Percentiles rank a stretch among this genome's conserved stretches.
Conservation (phyloP, 2,888 invertebrate genomes). For the Falcaria lacertinaria region DNA sequence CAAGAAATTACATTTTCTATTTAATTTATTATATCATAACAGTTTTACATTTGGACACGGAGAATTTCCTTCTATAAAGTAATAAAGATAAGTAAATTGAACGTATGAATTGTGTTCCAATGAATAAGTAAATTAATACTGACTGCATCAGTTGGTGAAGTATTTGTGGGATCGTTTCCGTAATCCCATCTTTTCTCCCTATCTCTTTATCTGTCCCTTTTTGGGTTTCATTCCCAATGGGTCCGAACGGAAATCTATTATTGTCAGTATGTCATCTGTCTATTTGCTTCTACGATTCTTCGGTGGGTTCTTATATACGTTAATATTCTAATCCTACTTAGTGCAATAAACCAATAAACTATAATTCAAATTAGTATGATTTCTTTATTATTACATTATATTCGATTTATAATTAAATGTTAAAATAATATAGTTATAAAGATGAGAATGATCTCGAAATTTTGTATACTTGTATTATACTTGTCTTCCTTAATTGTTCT, state of each 20-base stretch:
- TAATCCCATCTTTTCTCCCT: neutral
- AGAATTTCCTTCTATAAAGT: neutral
- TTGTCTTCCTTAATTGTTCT: no score
- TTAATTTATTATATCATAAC: constrained; percentile 16
- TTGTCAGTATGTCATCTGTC: neutral
- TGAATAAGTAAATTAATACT: neutral
- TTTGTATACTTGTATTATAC: no score
- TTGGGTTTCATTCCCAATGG: neutral
- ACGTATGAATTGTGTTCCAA: neutral
- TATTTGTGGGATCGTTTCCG: neutral
- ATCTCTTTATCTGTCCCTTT: neutral
- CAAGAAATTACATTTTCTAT: constrained; percentile 11
- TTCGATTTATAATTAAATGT: no score
- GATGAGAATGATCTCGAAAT: no score
- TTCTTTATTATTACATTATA: no score
- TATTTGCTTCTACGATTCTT: neutral
- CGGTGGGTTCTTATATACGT: no score
- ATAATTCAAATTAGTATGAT: no score
- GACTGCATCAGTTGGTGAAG: neutral
- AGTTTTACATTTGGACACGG: neutral
- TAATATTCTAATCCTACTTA: no score
- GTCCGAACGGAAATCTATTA: neutral
- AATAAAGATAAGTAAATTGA: neutral
- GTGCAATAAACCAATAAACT: no score
- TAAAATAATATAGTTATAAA: no score